Evolutionary conservation across 2,888 invertebrate species (phyloP), one percentile per base, ranked within the genome.

Genomic region (Tetheella fluctuosa): DNA sequence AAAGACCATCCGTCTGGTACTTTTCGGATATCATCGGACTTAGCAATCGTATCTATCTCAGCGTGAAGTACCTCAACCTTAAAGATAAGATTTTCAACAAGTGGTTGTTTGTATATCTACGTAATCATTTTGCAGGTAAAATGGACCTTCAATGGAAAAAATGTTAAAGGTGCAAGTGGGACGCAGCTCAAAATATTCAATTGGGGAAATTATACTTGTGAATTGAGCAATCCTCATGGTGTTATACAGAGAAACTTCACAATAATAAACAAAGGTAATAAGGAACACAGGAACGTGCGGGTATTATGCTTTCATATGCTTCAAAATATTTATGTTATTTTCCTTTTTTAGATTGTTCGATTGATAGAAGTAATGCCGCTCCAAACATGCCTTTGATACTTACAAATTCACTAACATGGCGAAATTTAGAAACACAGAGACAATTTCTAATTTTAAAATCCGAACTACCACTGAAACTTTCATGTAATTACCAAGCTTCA

Each of bases 321-420:
- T 15, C 15, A 37, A 4, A 3, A 53, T 25, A 25, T n/a, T 28
- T 23, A 53, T 13, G 34, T 52, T 52, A 12, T 8, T 52, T 6
- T 64, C 48, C 59, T 25, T 17, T 76, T 76, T 34, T 66, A 76
- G 76, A 7, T 7, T 77, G 76, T 57, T 62, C 76, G 17, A 67
- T 74, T 63, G 52, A 59, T 30, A 68, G 62, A 39, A 57, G 60
- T 13, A 30, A 52, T 52, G 48, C 64, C 15, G 23, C 20, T 2
- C 10, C 23, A 23, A 37, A 64, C 17, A 65, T 65, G 58, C 77
- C 79, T 0, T 61, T 76, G 3, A 15, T 73, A 6, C 30, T 76
- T 4, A 64, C 58, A 34, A 25, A 52, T 39, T 23, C 60, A 15
- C 52, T 39, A 1, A 54, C 48, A 20, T 74, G 77, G 71, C 66